Conservation (phyloP, 2,888 invertebrate genomes). For the Drosophila villosipedis region DNA sequence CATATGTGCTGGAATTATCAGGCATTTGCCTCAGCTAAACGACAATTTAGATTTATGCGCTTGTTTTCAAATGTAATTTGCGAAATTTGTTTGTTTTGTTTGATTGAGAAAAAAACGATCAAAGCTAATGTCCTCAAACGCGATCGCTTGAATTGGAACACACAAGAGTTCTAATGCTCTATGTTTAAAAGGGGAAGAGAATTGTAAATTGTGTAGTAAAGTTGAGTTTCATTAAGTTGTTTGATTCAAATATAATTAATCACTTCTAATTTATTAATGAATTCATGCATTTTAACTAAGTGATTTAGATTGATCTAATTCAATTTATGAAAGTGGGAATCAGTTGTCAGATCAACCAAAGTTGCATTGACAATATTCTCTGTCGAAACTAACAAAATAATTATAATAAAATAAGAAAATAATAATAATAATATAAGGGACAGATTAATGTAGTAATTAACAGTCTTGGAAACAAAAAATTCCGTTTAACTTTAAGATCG, state of each 20-base stretch:
- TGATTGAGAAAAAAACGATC: slow-evolving; percentile 37
- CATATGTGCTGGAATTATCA: slow-evolving; percentile 44
- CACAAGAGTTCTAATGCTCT: neutral
- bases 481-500: neutral
- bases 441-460: neutral
- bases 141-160: slow-evolving; percentile 24
- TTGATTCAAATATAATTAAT: neutral
- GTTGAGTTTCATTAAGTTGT: neutral
- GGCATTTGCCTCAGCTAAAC: slow-evolving; percentile 9
- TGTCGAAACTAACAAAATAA: neutral
- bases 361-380: neutral
- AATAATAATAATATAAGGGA: neutral
- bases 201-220: neutral
- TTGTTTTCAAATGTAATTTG: slow-evolving; percentile 33
- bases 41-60: slow-evolving; percentile 77
- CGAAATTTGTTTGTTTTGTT: slow-evolving; percentile 35
- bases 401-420: neutral
- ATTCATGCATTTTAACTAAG: neutral
- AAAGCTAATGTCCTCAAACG: slow-evolving; percentile 13
- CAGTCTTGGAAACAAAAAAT: neutral
- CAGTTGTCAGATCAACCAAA: neutral
- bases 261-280: neutral
- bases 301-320: neutral
- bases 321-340: neutral
- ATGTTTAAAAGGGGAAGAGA: neutral